Base-by-base conservation (phyloP, 2,797 vertebrate species). In the Protosalanx chinensis region DNA sequence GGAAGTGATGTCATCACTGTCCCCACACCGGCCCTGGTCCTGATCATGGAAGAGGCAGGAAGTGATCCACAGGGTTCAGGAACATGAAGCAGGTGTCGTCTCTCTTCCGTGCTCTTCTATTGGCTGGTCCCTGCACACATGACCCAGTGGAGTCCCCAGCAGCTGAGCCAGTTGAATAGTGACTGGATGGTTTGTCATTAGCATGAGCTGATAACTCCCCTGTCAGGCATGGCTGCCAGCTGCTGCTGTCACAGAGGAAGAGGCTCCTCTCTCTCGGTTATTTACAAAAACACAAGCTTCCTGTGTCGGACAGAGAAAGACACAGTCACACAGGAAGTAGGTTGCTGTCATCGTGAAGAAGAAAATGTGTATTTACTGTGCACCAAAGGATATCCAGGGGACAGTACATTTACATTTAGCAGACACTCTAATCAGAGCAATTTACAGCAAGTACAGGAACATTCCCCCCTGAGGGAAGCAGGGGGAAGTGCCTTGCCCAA, bases 101-200 rank as follows among this genome's bases (percentile, higher is more conserved):
- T 18, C 57, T 15, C 16, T 63, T 12, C 33, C 33, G 8, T 53
- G 51, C 7, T 3, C 32, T 35, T 16, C 33, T 16, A 35, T 64
- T 35, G 62, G 62, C 37, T 35, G 18, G 20, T 64, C 33, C 32
- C 62, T 18, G 4, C 62, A 64, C 18, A n/a, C n/a, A 6, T 64
- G 5, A 20, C 62, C n/a, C 62, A 37, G 58, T 29, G 58, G 58
- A 23, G 1, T 2, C 3, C 58, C 58, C 4, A 7, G 10, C 5
- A 62, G 61, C 30, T 0, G 7, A 63, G 61, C 18, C 62, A 64
- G 7, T 18, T 35, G 62, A 64, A 64, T 64, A 64, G 33, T 6
- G 30, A 63, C 35, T 32, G 61, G 61, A 30, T 32, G 18, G 15
- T 64, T 64, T 64, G 18, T 37, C 62, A 37, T 64, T 64, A 64